Conservation (phyloP, 2,113 vertebrate genomes). For the Salvelinus fontinalis region DNA sequence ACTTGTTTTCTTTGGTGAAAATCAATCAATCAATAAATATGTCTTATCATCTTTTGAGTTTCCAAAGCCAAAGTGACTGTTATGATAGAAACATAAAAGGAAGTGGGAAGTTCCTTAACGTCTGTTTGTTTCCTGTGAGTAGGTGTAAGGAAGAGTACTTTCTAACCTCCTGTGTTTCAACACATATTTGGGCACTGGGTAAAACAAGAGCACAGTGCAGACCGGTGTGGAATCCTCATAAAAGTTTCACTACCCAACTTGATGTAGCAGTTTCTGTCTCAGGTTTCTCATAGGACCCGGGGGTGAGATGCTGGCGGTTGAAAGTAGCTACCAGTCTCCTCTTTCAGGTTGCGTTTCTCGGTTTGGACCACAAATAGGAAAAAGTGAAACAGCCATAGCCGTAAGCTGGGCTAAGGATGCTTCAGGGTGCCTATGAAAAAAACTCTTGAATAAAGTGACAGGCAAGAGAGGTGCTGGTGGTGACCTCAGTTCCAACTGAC, state of each 20-base stretch:
- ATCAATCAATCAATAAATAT: too few species aligned
- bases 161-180: not conserved
- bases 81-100: not conserved
- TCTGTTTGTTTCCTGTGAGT: not conserved
- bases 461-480: slow-evolving; percentile 16
- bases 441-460: slow-evolving; percentile 29
- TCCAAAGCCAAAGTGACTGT: not conserved
- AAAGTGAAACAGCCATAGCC: slow-evolving; percentile 24
- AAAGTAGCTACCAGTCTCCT: not conserved
- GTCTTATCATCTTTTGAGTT: not conserved
- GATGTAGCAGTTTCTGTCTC: slow-evolving; percentile 11
- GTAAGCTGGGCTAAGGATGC: not conserved
- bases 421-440: slow-evolving; percentile 34
- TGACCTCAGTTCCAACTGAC: slow-evolving; percentile 11
- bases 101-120: not conserved
- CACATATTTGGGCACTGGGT: not conserved
- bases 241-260: slow-evolving; percentile 40
- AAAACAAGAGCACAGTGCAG: not conserved
- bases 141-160: not conserved
- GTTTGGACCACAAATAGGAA: slow-evolving; percentile 45
- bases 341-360: slow-evolving; percentile 49
- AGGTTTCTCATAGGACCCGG: not conserved
- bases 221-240: not conserved
- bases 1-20: too few species aligned
- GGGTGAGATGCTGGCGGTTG: not conserved